Percentiles rank a stretch among this genome's conserved stretches.
These are phyloP conservation scores for Heliconius sara DNA, from an alignment of 2,888 invertebrate genomes.

Conservation along the genomic window DNA sequence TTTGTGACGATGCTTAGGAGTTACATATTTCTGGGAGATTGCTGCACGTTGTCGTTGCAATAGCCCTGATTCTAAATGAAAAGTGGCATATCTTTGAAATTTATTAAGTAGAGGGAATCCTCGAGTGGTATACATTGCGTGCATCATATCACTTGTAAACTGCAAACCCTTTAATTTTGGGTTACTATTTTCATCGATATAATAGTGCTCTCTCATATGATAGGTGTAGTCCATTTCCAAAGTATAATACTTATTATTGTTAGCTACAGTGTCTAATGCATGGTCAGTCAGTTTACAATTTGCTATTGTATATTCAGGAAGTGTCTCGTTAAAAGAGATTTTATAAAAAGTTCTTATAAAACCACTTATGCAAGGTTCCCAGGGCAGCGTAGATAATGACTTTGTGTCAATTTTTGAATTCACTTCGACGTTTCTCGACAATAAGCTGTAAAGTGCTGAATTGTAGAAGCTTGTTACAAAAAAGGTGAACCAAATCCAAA, in stretches of 20 bases:
- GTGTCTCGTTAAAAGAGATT: conserved; percentile 57
- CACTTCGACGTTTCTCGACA: conserved; percentile 54
- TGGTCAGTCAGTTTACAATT: conserved; percentile 55
- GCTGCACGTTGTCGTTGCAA: conserved; percentile 53
- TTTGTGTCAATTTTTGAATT: conserved; percentile 49
- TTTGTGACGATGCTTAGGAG: conserved; percentile 38
- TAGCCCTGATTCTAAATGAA: conserved; percentile 63
- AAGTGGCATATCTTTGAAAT: conserved; percentile 56
- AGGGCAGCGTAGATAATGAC: conserved; percentile 52
- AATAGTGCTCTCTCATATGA: conserved; percentile 55
- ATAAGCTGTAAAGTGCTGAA: conserved; percentile 63
- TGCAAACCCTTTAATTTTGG: conserved; percentile 56
- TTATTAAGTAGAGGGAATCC: conserved; percentile 59
- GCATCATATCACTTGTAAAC: conserved; percentile 51
- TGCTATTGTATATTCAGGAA: conserved; percentile 54
- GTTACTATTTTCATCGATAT: conserved; percentile 55
- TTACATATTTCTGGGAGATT: conserved; percentile 49
- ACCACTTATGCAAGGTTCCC: conserved; percentile 63
- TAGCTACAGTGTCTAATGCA: conserved; percentile 56
- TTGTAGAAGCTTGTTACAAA: conserved; percentile 66
- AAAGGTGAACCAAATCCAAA: conserved; percentile 69
- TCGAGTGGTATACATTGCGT: conserved; percentile 55
- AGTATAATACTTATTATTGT: conserved; percentile 54
- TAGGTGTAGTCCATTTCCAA: conserved; percentile 59
- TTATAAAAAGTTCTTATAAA: conserved; percentile 58